Conservation (phyloP, 23 tunicate species). For the Corella eumyota region DNA sequence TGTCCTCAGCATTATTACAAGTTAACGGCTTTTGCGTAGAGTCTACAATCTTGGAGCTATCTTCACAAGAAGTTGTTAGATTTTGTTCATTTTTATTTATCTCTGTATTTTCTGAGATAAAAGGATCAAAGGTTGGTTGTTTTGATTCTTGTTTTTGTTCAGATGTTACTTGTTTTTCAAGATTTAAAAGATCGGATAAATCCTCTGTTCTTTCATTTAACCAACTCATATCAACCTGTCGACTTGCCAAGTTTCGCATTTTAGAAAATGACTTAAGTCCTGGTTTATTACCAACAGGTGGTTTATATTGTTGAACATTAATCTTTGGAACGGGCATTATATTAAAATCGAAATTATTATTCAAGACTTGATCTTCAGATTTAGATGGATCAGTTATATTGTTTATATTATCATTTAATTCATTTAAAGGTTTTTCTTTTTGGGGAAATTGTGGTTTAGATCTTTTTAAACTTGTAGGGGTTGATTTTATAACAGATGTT, state of each 20-base stretch:
- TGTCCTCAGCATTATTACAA: neutral
- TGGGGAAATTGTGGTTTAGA: neutral
- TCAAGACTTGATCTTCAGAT: too few relatives aligned
- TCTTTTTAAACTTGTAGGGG: constrained; percentile 3
- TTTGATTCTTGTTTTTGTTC: neutral
- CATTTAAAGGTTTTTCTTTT: too few relatives aligned
- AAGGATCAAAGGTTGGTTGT: neutral
- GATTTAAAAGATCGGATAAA: constrained; percentile 11
- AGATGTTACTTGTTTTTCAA: constrained; percentile 3
- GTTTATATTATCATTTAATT: neutral
- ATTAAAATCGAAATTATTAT: too few relatives aligned
- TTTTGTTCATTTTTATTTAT: neutral
- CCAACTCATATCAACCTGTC: neutral
- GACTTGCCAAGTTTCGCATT: neutral
- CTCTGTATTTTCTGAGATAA: neutral
- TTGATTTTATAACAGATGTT: neutral
- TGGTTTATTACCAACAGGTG: neutral
- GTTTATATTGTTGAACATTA: neutral
- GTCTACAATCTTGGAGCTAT: too few relatives aligned
- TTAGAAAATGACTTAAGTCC: neutral
- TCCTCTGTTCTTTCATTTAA: constrained; percentile 4
- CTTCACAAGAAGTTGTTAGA: too few relatives aligned
- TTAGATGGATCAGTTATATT: too few relatives aligned
- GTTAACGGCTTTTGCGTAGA: too few relatives aligned
- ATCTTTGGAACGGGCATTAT: too few relatives aligned